Conservation (phyloP, 2,113 vertebrate species). For the Thinocorus orbignyianus region DNA sequence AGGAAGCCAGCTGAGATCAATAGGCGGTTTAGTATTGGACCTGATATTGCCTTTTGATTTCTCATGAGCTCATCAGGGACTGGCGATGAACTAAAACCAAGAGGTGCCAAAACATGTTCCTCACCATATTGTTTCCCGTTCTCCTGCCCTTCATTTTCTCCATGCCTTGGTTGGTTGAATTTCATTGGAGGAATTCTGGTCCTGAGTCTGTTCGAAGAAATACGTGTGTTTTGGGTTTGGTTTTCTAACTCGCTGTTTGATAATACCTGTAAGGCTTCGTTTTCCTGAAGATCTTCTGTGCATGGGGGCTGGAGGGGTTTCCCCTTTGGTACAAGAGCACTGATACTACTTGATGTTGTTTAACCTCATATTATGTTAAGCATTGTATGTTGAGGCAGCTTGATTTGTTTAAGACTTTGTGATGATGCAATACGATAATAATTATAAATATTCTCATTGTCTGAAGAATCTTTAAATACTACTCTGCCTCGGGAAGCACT, state of each 20-base stretch:
- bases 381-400: background rate
- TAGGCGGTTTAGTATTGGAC: background rate
- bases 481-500: background rate
- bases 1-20: background rate
- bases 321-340: background rate
- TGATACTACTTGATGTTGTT: background rate
- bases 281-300: background rate
- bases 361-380: background rate
- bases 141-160: background rate
- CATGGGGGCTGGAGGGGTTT: background rate
- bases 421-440: background rate
- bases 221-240: background rate
- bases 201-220: background rate
- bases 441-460: background rate
- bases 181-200: background rate
- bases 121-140: accelerated
- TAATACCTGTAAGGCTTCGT: accelerated
- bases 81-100: background rate
- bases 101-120: background rate
- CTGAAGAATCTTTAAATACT: conserved; percentile 7
- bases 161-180: background rate
- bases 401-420: conserved; percentile 18
- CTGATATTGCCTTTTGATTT: background rate
- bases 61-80: background rate
- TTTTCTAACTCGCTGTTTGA: background rate